Conservation (phyloP, 2,888 invertebrate species). For the Entomobrya proxima region DNA sequence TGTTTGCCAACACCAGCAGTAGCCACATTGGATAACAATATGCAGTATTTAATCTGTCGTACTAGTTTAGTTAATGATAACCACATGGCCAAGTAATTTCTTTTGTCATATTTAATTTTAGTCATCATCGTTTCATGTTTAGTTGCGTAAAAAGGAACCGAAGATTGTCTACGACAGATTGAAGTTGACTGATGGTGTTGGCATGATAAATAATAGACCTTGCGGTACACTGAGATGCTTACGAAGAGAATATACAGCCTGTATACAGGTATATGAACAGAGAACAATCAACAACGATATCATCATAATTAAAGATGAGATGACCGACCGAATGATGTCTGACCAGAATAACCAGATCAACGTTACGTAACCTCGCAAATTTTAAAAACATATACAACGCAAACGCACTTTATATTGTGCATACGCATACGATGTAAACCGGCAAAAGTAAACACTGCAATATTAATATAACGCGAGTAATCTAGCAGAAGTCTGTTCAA, state of each 20-base stretch:
- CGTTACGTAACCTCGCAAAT: neutral
- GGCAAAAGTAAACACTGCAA: too few relatives aligned
- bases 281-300: too few relatives aligned
- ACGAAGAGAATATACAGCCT: too few relatives aligned
- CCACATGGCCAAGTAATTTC: neutral
- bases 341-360: slow-evolving; percentile 2
- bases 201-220: neutral
- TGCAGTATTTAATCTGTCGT: too few relatives aligned
- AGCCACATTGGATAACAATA: too few relatives aligned
- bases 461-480: too few relatives aligned
- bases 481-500: neutral
- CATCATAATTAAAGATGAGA: too few relatives aligned
- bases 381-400: neutral
- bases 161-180: neutral
- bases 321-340: neutral
- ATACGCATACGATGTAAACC: neutral
- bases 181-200: neutral
- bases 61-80: too few relatives aligned
- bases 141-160: neutral
- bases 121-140: too few relatives aligned
- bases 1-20: too few relatives aligned
- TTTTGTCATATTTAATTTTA: neutral
- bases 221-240: too few relatives aligned
- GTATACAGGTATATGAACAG: too few relatives aligned
- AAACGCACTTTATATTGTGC: neutral